These are phyloP conservation scores for Scaptomyza cyrtandrae DNA, from an alignment of 2,888 invertebrate genomes.

Conservation along the genomic window DNA sequence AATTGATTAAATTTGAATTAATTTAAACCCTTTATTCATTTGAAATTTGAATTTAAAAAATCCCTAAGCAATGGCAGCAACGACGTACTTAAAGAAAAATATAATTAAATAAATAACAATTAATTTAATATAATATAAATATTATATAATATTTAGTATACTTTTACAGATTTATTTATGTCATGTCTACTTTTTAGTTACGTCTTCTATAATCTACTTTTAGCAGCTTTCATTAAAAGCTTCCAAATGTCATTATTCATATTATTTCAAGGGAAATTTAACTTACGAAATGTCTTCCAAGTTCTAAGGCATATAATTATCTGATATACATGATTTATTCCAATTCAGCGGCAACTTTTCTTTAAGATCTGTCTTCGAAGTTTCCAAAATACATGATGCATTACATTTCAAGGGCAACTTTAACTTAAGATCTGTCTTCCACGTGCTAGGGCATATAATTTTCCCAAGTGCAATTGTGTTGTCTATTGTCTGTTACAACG, in stretches of 20 bases:
- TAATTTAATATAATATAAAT: background rate
- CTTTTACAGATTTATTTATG: no score
- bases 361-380: no score
- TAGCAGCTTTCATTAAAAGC: background rate
- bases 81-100: conserved; percentile 4
- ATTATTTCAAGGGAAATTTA: no score
- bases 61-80: conserved; percentile 8
- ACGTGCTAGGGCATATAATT: background rate
- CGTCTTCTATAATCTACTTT: no score
- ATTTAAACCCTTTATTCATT: conserved; percentile 44
- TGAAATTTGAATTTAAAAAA: conserved; percentile 59
- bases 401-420: background rate
- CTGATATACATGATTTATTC: background rate
- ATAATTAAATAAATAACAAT: background rate
- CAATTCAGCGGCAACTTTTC: no score
- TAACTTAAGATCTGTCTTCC: background rate
- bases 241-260: background rate
- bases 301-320: no score
- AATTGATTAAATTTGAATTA: conserved; percentile 59
- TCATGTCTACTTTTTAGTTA: no score
- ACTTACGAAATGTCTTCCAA: no score
- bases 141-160: no score
- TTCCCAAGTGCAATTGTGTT: background rate
- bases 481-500: conserved; percentile 23
- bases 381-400: no score